Evolutionary conservation across 2,888 invertebrate genomes (phyloP), one percentile per base, ranked within the genome.

Genomic region (Pollenia angustigena): DNA sequence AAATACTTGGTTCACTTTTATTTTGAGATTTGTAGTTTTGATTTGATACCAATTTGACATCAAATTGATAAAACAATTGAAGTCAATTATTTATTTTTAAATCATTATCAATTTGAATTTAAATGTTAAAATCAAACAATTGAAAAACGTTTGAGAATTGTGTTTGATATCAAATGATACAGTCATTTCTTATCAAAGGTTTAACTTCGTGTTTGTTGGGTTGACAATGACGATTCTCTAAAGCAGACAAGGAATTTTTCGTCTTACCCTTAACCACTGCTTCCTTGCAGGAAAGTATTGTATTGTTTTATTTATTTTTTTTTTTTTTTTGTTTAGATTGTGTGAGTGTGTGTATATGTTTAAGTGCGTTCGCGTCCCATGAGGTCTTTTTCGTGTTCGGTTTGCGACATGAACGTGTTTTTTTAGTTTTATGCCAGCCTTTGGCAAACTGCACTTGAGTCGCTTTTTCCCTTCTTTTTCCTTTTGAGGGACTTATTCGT

Each of bases 371-470:
- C 46, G 50, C 81, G 66, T 74, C 80, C 80, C 85, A 76, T 50
- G 84, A 69, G 84, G 23, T 84, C 50, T 60, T 72, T 32, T 87
- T 60, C 14, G 72, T 69, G 48, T 87, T 85, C 71, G 58, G 74
- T 79, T 58, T 81, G 58, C 74, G 68, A 87, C 72, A 76, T 84
- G 81, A 79, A 79, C 81, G 78, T 83, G 85, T 85, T 87, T 85
- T 86, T 83, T 78, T 66, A 72, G 62, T 83, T 82, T 80, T 86
- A 62, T 82, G 52, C 46, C 85, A 78, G 87, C 87, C 85, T 87
- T 79, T 79, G 69, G 83, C 84, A 72, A 84, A 82, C 84, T 86
- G 84, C 85, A 87, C 84, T 85, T 85, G 84, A 87, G 87, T 81
- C 76, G 74, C 32, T 54, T 85, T 66, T 54, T 56, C 44, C 46